phyloP scores from a whole-genome alignment of 2,888 invertebrate genomes.

The Andrena bicolor region DNA sequence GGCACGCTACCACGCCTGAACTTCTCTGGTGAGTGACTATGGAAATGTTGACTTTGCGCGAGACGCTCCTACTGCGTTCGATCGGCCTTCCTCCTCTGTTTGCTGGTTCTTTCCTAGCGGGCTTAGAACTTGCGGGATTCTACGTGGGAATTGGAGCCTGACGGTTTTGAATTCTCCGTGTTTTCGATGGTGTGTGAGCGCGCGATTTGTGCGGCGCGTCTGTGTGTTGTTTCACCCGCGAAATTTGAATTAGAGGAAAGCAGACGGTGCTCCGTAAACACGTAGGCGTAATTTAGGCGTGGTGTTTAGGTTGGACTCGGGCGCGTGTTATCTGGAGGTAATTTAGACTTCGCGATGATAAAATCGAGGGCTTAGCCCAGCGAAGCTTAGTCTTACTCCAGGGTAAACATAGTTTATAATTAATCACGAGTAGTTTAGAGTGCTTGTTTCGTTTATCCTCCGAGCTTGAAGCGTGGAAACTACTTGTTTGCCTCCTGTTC shows the following conservation, averaged over 20 bases:
- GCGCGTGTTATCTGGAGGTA: too few species aligned
- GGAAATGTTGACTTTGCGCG: background rate
- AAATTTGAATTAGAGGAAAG: too few species aligned
- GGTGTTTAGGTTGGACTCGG: too few species aligned
- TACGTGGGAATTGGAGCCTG: background rate
- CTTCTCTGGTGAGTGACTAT: slow-evolving; percentile 15
- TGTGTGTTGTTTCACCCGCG: background rate
- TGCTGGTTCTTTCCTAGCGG: background rate
- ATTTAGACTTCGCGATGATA: too few species aligned
- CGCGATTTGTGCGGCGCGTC: background rate
- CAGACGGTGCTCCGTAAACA: too few species aligned
- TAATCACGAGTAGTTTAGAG: too few species aligned
- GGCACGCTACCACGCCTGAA: slow-evolving; percentile 35
- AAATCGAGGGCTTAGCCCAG: too few species aligned
- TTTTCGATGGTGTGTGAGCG: background rate
- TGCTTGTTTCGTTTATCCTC: too few species aligned
- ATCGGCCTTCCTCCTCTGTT: background rate
- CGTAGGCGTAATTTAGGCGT: too few species aligned
- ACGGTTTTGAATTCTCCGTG: background rate
- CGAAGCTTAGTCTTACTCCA: too few species aligned
- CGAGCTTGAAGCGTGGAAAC: background rate
- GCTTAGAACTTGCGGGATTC: background rate
- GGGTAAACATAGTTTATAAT: too few species aligned
- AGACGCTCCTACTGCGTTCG: slow-evolving; percentile 1
- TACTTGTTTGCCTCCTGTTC: background rate